Percentiles rank a stretch among this genome's conserved stretches.
Conservation (phyloP, 2,797 vertebrate species). For the Hyperoplus lanceolatus region DNA sequence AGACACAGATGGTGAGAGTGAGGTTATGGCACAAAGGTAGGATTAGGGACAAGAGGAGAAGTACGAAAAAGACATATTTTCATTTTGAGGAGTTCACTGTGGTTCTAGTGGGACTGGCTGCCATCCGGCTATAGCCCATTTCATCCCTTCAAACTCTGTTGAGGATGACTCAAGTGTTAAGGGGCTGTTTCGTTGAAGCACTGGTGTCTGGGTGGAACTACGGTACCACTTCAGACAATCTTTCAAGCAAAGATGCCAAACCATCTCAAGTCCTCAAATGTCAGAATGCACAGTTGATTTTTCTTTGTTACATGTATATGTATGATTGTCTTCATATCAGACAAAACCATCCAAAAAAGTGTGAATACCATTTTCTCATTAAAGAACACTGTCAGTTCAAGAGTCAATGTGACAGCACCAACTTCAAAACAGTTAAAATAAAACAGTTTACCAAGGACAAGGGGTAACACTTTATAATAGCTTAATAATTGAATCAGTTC, state of each 20-base stretch:
- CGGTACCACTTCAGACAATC: neutral
- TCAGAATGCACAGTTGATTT: neutral
- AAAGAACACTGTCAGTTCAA: no score
- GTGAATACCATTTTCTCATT: no score
- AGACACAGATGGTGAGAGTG: neutral
- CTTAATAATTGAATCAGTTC: no score
- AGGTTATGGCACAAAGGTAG: constrained; percentile 36
- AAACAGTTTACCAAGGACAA: no score
- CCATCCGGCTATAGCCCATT: constrained; percentile 24
- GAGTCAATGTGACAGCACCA: no score
- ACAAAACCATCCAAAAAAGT: neutral
- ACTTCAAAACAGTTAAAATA: no score
- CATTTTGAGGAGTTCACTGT: constrained; percentile 33
- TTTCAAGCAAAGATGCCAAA: neutral
- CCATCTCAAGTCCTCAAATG: neutral
- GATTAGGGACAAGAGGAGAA: constrained; percentile 38
- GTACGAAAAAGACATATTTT: constrained; percentile 41
- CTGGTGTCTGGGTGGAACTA: neutral
- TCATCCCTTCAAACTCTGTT: constrained; percentile 37
- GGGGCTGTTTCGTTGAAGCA: neutral
- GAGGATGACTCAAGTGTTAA: constrained; percentile 13
- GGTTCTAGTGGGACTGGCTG: constrained; percentile 45
- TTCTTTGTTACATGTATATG: neutral
- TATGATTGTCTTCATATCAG: no score
- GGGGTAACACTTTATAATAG: no score